phyloP scores from a whole-genome alignment of 2,797 vertebrate species.

The Onychomys leucogaster region DNA sequence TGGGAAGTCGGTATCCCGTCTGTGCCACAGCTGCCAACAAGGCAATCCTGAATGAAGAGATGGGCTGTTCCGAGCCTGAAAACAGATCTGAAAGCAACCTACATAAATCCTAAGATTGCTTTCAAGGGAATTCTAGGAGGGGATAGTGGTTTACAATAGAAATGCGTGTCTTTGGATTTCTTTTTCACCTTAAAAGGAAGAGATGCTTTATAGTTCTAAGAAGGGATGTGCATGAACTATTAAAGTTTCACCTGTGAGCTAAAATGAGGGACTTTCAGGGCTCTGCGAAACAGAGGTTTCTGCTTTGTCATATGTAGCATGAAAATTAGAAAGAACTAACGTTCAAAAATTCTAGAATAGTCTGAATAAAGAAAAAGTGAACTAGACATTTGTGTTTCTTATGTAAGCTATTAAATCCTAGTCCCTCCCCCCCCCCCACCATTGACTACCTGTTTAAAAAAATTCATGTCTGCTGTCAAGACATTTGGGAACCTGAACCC shows the following conservation, averaged over 20 bases:
- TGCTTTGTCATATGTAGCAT: not conserved
- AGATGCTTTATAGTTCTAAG: not conserved
- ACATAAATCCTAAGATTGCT: conserved; percentile 61
- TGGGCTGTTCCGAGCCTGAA: conserved; percentile 32
- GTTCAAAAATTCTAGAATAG: conserved; percentile 41
- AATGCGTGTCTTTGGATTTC: conserved; percentile 18
- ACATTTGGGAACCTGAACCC: not conserved
- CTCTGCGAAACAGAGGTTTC: not conserved
- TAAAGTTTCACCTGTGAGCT: not conserved
- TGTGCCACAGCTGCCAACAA: conserved; percentile 17
- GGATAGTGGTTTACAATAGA: conserved; percentile 59
- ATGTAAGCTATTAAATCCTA: conserved; percentile 56
- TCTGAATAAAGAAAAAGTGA: conserved; percentile 1
- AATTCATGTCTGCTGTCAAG: not conserved
- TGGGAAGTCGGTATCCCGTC: conserved; percentile 59
- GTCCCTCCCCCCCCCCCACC: not conserved
- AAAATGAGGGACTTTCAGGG: not conserved
- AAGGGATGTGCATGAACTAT: conserved; percentile 11
- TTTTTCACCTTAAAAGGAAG: not conserved
- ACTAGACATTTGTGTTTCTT: conserved; percentile 50
- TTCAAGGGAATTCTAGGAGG: conserved; percentile 57
- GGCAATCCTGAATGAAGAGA: conserved; percentile 1
- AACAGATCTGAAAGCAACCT: conserved; percentile 70
- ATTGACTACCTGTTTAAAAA: conserved; percentile 42
- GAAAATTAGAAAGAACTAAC: conserved; percentile 53